Conservation (phyloP, 2,113 vertebrate genomes). For the Chaenogobius annularis region DNA sequence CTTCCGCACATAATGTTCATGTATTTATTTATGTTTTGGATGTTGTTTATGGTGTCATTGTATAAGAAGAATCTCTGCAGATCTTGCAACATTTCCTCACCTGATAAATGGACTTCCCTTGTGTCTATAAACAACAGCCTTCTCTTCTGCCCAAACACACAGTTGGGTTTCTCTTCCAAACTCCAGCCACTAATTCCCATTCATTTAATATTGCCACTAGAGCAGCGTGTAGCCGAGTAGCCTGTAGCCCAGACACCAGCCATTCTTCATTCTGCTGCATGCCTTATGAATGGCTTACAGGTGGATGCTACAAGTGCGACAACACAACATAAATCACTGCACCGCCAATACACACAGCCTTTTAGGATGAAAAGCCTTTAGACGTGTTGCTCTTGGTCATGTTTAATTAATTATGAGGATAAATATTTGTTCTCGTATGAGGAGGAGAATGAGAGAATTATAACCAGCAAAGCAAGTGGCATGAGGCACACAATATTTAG, state of each 20-base stretch:
- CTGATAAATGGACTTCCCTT: conserved; percentile 68
- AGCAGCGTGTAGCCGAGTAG: conserved; percentile 77
- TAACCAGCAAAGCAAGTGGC: conserved; percentile 49
- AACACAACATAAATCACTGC: conserved; percentile 88
- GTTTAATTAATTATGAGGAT: conserved; percentile 98
- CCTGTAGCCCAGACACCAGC: conserved; percentile 75
- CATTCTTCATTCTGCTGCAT: conserved; percentile 97
- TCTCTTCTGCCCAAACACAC: conserved; percentile 35
- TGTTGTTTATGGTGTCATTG: no score
- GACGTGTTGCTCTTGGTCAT: conserved; percentile 63
- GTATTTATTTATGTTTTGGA: no score
- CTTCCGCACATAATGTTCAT: no score
- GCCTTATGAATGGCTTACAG: conserved; percentile 99
- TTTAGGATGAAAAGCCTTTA: conserved; percentile 17
- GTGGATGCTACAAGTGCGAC: conserved; percentile 81
- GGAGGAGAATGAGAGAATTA: conserved; percentile 26
- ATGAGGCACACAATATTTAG: conserved; percentile 21
- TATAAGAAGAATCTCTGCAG: conserved; percentile 1
- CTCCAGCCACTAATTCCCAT: conserved; percentile 88
- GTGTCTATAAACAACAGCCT: conserved; percentile 59
- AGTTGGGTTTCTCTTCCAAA: conserved; percentile 39
- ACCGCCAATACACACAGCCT: conserved; percentile 19
- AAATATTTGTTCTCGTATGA: conserved; percentile 84
- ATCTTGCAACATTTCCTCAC: conserved; percentile 26
- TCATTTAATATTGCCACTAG: conserved; percentile 89